A percentile compares a stretch with the other conserved stretches of the same genome.
Evolutionary conservation across 2,888 invertebrate genomes (phyloP).

Genomic region (Crepidodera aurea): DNA sequence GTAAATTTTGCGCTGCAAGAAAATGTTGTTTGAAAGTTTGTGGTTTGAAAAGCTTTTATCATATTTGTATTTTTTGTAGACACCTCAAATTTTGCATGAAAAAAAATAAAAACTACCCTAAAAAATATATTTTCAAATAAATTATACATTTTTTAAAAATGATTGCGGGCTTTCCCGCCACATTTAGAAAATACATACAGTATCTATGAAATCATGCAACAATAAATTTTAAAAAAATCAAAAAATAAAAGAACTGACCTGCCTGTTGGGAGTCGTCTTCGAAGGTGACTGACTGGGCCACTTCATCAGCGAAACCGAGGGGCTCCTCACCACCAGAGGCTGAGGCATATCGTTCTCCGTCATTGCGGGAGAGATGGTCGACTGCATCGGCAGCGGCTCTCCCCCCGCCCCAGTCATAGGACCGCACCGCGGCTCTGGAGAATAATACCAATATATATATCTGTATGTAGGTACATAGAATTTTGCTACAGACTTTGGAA

Average conservation of each 20-base stretch:
- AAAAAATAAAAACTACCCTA: too few relatives aligned
- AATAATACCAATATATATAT: conserved; percentile 13
- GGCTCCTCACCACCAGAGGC: conserved; percentile 74
- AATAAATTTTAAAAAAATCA: neutral
- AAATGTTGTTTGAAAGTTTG: too few relatives aligned
- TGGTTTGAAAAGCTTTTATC: too few relatives aligned
- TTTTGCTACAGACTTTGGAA: neutral
- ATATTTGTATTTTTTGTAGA: too few relatives aligned
- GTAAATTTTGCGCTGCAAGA: too few relatives aligned
- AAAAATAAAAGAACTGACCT: conserved; percentile 53
- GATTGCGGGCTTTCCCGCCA: too few relatives aligned
- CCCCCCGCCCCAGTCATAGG: conserved; percentile 68
- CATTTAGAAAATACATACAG: too few relatives aligned
- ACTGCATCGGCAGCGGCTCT: conserved; percentile 59
- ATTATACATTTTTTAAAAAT: too few relatives aligned
- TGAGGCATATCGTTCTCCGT: conserved; percentile 74
- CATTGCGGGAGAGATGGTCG: conserved; percentile 66
- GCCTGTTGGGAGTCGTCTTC: conserved; percentile 59
- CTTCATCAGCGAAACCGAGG: conserved; percentile 69
- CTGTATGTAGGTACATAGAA: neutral
- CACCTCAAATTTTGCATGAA: too few relatives aligned
- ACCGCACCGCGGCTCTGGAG: conserved; percentile 74
- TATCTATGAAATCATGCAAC: too few relatives aligned
- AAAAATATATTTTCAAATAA: too few relatives aligned
- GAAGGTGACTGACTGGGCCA: conserved; percentile 60